These are phyloP conservation scores for Calameuta idolon DNA, from an alignment of 2,888 invertebrate genomes.

Conservation along the genomic window DNA sequence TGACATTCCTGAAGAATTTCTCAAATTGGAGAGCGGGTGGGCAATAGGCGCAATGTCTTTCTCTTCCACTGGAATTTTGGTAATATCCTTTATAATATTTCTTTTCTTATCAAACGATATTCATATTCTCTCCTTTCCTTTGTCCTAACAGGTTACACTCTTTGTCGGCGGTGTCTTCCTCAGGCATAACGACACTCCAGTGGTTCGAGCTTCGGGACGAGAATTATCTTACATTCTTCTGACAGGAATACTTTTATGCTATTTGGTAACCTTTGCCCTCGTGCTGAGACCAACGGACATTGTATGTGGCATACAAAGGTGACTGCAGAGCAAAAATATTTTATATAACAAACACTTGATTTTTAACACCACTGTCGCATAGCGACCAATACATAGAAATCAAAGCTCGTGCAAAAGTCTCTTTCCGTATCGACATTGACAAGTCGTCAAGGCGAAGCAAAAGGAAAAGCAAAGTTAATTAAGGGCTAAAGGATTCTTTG, in stretches of 20 bases:
- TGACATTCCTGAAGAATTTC: conserved; percentile 84
- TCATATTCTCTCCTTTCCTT: background rate
- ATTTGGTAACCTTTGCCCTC: conserved; percentile 91
- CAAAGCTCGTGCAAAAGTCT: background rate
- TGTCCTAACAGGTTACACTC: conserved; percentile 59
- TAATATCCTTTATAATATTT: conserved; percentile 65
- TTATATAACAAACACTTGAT: background rate
- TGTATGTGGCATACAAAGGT: conserved; percentile 92
- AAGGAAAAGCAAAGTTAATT: background rate
- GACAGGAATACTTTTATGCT: conserved; percentile 90
- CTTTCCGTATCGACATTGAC: background rate
- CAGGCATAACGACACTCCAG: conserved; percentile 91
- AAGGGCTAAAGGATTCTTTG: background rate
- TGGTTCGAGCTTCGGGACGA: conserved; percentile 95
- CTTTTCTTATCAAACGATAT: conserved; percentile 4
- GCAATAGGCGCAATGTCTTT: conserved; percentile 94
- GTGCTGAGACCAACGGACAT: conserved; percentile 89
- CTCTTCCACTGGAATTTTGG: conserved; percentile 85
- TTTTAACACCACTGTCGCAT: background rate
- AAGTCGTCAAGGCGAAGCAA: background rate
- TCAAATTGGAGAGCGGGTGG: conserved; percentile 86
- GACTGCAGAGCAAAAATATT: conserved; percentile 31
- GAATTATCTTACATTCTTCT: conserved; percentile 92
- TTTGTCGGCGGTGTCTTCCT: conserved; percentile 86
- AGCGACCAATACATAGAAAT: background rate